Evolutionary conservation across 1,140 invertebrate species (phyloP).

Genomic region (Brachionus sp.): DNA sequence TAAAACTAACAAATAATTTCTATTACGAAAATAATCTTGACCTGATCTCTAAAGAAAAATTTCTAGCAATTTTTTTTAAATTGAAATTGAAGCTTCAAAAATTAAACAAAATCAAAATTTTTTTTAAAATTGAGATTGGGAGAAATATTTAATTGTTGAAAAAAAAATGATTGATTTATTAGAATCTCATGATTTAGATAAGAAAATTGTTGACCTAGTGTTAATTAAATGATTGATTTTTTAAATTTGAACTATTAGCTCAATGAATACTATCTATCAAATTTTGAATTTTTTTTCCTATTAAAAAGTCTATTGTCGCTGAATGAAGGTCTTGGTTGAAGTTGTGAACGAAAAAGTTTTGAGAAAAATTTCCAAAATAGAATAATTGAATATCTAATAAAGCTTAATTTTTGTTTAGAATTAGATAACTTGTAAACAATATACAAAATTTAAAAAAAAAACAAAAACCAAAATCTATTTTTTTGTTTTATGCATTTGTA

Average conservation of each 20-base stretch:
- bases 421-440: not conserved
- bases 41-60: not conserved
- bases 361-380: not conserved
- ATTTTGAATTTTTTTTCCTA: not conserved
- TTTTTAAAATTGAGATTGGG: too few relatives aligned
- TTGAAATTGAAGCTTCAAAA: too few relatives aligned
- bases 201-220: too few relatives aligned
- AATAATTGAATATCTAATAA: not conserved
- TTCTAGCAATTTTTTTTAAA: too few relatives aligned
- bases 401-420: not conserved
- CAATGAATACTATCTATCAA: not conserved
- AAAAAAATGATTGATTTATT: too few relatives aligned
- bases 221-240: not conserved
- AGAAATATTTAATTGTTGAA: too few relatives aligned
- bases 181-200: too few relatives aligned
- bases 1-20: not conserved
- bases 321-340: not conserved
- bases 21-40: not conserved
- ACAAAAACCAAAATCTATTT: not conserved
- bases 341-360: not conserved
- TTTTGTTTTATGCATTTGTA: not conserved
- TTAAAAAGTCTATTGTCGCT: not conserved
- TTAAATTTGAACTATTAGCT: not conserved
- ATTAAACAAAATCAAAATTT: too few relatives aligned
- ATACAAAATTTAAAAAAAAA: not conserved